Base-by-base conservation (phyloP, 1,140 invertebrate species). In the Monochamus saltuarius region DNA sequence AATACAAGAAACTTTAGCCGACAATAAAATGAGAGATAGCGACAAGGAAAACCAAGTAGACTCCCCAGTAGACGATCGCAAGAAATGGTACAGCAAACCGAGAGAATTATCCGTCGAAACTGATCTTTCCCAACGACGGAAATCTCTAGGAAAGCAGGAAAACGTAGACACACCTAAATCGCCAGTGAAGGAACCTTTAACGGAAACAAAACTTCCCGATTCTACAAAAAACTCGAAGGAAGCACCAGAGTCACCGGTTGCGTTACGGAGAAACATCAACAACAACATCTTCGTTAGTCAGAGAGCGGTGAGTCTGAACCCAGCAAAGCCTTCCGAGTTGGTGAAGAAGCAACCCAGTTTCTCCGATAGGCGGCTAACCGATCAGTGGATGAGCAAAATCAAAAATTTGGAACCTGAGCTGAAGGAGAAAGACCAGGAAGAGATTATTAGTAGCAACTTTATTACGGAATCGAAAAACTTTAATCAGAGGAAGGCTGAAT, bases 401-500 rank as follows among this genome's bases (percentile, higher is more conserved):
- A 67, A 72, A 42, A 59, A 70, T 11, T 62, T 69, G 16, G 53
- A 53, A 0, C 16, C 42, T n/a, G 56, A 56, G 51, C 49, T 65
- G 51, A 66, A 66, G 17, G 55, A 67, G 51, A 64, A 60, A 49
- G 57, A 57, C 1, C 59, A 64, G 14, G 54, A 68, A n/a, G 66
- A 70, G 36, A 66, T 73, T 22, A 69, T 68, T 7, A 62, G 45
- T 7, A 67, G 68, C n/a, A 71, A 77, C 11, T 66, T 80, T 57
- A 79, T 75, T 51, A 79, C 78, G 10, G 82, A 82, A 47, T 78
- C 84, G 61, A 85, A 85, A 65, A 85, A 85, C 37, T 89, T 89
- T 36, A 82, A 87, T 70, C 87, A 89, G 71, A 80, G 88, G 65
- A 80, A 86, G 36, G 88, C 88, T 38, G 85, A 89, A 68, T 88